A percentile compares a stretch with the other conserved stretches of the same genome.
Conservation (phyloP, 1,140 invertebrate genomes). For the Thaumetopoea pityocampa region DNA sequence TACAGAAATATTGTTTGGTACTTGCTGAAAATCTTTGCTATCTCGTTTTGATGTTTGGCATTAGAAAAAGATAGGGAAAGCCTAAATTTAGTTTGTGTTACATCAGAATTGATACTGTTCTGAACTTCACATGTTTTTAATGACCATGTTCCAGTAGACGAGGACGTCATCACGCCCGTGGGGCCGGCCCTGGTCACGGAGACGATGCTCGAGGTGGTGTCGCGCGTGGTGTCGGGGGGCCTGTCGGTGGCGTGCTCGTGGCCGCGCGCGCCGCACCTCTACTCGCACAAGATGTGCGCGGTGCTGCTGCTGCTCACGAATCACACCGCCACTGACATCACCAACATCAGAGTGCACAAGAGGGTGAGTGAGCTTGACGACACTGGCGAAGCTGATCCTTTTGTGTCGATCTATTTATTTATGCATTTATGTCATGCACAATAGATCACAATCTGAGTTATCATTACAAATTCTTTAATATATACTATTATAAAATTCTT, state of each 20-base stretch:
- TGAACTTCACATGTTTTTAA: neutral
- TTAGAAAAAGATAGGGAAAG: too few relatives aligned
- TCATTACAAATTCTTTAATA: too few relatives aligned
- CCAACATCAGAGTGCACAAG: slow-evolving; percentile 83
- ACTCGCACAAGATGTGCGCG: slow-evolving; percentile 89
- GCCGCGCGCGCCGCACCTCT: slow-evolving; percentile 89
- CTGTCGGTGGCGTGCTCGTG: slow-evolving; percentile 85
- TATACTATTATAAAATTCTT: too few relatives aligned
- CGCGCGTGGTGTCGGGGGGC: slow-evolving; percentile 86
- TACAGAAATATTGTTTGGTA: too few relatives aligned
- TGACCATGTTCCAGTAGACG: slow-evolving; percentile 63
- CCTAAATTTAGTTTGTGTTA: too few relatives aligned
- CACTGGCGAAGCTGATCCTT: neutral
- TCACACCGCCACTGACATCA: slow-evolving; percentile 80
- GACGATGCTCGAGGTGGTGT: slow-evolving; percentile 84
- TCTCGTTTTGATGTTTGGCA: too few relatives aligned
- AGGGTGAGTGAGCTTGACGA: slow-evolving; percentile 77
- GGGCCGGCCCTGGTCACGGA: slow-evolving; percentile 80
- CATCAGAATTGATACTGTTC: too few relatives aligned
- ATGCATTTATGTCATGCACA: too few relatives aligned
- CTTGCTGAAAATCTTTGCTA: too few relatives aligned
- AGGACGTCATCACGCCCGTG: slow-evolving; percentile 70
- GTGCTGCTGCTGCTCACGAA: slow-evolving; percentile 91
- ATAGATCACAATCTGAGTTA: too few relatives aligned
- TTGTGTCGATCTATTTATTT: neutral